These are phyloP conservation scores for Diarsia rubi DNA, from an alignment of 2,888 invertebrate genomes.

Conservation along the genomic window DNA sequence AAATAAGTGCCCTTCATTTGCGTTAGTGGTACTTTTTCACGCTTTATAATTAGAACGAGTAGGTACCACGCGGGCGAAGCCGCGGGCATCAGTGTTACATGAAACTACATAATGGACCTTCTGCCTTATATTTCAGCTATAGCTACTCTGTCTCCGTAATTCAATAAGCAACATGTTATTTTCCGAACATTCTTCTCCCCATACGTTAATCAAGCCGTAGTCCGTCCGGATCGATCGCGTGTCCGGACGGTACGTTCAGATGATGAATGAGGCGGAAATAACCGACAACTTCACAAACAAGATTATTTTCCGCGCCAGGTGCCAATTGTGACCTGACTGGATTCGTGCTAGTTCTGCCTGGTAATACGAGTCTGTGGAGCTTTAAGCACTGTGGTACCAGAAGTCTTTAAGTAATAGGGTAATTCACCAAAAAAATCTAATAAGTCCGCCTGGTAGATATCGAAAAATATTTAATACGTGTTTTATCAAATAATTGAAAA, in stretches of 20 bases:
- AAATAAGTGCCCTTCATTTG: no score
- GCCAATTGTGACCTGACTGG: not conserved
- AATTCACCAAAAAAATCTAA: no score
- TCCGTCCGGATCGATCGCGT: slow-evolving; percentile 4
- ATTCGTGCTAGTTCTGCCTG: not conserved
- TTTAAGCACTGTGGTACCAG: not conserved
- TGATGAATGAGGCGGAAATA: slow-evolving; percentile 11
- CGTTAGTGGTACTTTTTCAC: no score
- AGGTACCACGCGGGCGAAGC: no score
- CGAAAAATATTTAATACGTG: no score
- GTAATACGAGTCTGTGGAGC: not conserved
- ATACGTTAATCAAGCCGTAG: slow-evolving; percentile 4
- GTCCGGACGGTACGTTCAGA: slow-evolving; percentile 2
- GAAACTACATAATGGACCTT: not conserved
- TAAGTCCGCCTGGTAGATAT: no score
- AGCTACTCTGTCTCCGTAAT: not conserved
- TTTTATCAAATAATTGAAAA: no score
- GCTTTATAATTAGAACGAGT: no score
- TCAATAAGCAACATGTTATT: not conserved
- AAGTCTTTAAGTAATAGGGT: no score
- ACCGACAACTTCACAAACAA: slow-evolving; percentile 5
- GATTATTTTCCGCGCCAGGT: slow-evolving; percentile 4
- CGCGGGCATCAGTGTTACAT: no score
- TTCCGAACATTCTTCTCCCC: not conserved
- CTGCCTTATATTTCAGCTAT: not conserved